phyloP scores from a whole-genome alignment of 2,797 vertebrate genomes.

The Sardinella longiceps region DNA sequence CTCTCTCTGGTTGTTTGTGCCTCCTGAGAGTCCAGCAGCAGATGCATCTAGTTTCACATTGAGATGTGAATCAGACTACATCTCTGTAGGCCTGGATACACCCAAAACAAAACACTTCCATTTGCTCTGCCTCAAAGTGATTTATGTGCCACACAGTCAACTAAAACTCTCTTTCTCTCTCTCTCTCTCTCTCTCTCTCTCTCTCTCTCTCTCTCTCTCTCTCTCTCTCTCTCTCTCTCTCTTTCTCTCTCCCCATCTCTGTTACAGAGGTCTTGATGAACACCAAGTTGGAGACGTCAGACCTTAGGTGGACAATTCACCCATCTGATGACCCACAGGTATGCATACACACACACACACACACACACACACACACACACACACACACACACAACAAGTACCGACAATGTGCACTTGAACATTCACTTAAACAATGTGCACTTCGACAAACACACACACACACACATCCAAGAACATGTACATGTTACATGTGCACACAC shows the following conservation, averaged over 20 bases:
- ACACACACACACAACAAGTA: slow-evolving; percentile 4
- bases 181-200: neutral
- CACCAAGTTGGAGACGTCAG: slow-evolving; percentile 83
- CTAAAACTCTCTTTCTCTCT: neutral
- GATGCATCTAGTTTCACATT: neutral
- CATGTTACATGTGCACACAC: no score
- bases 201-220: neutral
- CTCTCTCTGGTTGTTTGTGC: neutral
- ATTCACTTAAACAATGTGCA: no score
- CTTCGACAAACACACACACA: neutral
- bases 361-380: neutral
- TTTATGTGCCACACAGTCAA: neutral
- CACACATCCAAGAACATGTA: neutral
- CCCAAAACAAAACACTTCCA: neutral
- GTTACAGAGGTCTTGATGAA: slow-evolving; percentile 79
- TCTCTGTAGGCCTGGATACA: neutral
- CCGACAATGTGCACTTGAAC: neutral
- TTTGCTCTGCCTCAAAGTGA: neutral
- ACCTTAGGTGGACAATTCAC: slow-evolving; percentile 80
- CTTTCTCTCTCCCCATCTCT: slow-evolving; percentile 27
- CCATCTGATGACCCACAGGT: slow-evolving; percentile 77
- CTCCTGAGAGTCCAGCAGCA: neutral
- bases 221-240: slow-evolving; percentile 13
- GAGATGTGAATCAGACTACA: neutral
- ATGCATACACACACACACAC: slow-evolving; percentile 32